phyloP scores from a whole-genome alignment of 2,113 vertebrate genomes.

The Mormoops blainvillei region DNA sequence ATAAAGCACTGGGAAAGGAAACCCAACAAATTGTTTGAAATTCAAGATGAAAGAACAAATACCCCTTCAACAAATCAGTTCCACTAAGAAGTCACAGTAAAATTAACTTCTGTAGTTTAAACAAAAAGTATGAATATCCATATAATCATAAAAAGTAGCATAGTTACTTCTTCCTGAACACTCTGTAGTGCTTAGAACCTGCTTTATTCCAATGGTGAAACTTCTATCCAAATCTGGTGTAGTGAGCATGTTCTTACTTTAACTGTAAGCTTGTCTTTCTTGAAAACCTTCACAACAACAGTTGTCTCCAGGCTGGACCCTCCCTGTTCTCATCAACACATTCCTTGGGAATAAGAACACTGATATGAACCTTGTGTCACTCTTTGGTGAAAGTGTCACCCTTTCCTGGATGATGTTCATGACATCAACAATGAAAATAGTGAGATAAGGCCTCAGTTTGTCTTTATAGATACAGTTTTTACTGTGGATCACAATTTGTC shows the following conservation, averaged over 20 bases:
- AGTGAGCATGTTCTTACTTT: neutral
- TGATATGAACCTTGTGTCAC: neutral
- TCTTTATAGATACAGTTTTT: neutral
- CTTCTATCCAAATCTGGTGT: accelerated
- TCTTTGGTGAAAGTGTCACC: neutral
- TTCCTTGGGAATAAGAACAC: neutral
- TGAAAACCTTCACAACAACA: neutral
- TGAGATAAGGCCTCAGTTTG: neutral
- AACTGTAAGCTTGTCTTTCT: neutral
- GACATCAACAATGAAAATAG: neutral
- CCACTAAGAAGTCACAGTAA: neutral
- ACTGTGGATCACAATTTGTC: neutral
- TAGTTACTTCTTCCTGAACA: neutral
- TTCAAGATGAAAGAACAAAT: neutral
- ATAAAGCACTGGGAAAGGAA: neutral
- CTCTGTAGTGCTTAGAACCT: neutral
- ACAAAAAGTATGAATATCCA: neutral
- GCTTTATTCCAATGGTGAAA: neutral
- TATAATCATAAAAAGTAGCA: too few relatives aligned
- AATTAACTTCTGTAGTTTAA: neutral
- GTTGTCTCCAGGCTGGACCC: neutral
- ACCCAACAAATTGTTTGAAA: neutral
- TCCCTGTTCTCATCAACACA: neutral
- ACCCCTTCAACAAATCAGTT: neutral
- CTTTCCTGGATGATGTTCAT: neutral